A percentile compares a stretch with the other conserved stretches of the same genome.
phyloP scores from a whole-genome alignment of 2,888 invertebrate species.

The Trilocha varians region DNA sequence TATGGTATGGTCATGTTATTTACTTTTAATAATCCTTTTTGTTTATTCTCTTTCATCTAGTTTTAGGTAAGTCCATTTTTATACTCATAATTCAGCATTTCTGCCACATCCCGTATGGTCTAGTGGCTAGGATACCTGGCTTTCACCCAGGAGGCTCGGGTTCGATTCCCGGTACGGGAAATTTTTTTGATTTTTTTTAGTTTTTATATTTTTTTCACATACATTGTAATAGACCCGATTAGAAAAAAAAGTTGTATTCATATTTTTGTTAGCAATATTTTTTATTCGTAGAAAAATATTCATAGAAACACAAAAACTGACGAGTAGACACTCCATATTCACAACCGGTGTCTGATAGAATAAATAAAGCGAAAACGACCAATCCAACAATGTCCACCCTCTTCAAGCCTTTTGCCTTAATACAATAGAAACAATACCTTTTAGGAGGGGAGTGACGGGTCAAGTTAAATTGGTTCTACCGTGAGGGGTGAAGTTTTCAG shows the following conservation, averaged over 20 bases:
- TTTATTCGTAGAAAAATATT: too few relatives aligned
- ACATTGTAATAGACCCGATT: too few relatives aligned
- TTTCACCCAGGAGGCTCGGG: conserved; percentile 83
- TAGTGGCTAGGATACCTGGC: conserved; percentile 82
- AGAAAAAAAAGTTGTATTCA: too few relatives aligned
- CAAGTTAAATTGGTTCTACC: conserved; percentile 17
- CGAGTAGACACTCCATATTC: background rate
- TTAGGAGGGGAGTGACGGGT: conserved; percentile 10
- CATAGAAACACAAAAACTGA: too few relatives aligned
- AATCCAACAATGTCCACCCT: conserved; percentile 16
- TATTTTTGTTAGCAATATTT: too few relatives aligned
- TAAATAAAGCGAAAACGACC: conserved; percentile 25
- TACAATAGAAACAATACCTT: conserved; percentile 5
- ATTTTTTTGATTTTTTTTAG: conserved; percentile 7
- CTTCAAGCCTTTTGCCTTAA: conserved; percentile 5
- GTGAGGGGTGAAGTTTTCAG: conserved; percentile 25
- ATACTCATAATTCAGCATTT: too few relatives aligned
- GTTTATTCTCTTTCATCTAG: too few relatives aligned
- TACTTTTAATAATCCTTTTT: too few relatives aligned
- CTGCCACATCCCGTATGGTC: conserved; percentile 78
- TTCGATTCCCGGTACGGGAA: conserved; percentile 82
- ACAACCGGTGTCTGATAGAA: conserved; percentile 25
- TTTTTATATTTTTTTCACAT: background rate
- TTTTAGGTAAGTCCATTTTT: too few relatives aligned
- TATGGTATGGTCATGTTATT: too few relatives aligned